Conservation (phyloP, 92 coral and sea anemone genomes). For the Pocillopora meandrina region DNA sequence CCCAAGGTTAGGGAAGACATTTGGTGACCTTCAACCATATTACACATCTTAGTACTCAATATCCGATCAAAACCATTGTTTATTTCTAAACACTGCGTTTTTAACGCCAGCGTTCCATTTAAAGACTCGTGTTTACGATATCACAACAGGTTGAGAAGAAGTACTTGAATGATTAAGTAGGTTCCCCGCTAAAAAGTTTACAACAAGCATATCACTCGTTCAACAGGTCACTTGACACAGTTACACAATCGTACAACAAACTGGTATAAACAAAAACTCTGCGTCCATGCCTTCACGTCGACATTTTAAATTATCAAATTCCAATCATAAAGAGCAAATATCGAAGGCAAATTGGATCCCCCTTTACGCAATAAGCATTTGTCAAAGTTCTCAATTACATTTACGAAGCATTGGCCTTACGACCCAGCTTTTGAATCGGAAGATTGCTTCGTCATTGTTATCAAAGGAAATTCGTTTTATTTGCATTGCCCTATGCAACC, state of each 20-base stretch:
- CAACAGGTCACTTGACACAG: neutral
- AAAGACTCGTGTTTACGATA: neutral
- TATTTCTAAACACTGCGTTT: neutral
- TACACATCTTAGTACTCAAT: neutral
- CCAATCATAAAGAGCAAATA: too few species aligned
- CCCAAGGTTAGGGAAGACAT: too few species aligned
- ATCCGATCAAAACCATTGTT: neutral
- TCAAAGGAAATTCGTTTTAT: too few species aligned
- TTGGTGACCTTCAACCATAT: neutral
- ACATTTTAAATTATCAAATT: neutral
- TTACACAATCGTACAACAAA: neutral
- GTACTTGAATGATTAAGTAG: conserved; percentile 5
- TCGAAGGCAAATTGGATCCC: too few species aligned
- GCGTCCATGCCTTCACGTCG: neutral
- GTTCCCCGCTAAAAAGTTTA: conserved; percentile 15
- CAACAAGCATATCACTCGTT: conserved; percentile 5
- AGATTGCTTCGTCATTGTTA: too few species aligned
- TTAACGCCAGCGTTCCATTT: neutral
- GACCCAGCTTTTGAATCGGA: too few species aligned
- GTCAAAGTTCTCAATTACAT: too few species aligned
- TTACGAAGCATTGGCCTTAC: too few species aligned
- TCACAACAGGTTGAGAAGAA: neutral
- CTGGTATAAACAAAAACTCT: conserved; percentile 3
- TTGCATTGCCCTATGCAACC: too few species aligned
- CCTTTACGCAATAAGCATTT: too few species aligned